Evolutionary conservation across 2,888 invertebrate genomes (phyloP).

Genomic region (Rhamnusium bicolor): DNA sequence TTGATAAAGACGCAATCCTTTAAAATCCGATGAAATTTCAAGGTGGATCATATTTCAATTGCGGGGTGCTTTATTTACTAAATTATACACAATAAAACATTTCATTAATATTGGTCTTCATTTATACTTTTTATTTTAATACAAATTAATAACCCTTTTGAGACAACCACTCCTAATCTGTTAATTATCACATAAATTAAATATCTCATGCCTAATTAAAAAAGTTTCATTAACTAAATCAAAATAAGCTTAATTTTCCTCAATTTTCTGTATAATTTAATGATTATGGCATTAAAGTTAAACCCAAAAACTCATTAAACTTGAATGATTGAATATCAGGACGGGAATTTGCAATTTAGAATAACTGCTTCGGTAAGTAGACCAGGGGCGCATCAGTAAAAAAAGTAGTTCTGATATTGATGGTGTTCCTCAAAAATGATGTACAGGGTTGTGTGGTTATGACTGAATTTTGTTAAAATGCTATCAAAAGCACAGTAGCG

Average conservation of each 20-base stretch:
- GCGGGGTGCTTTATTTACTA: no score
- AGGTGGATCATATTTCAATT: no score
- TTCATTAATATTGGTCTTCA: no score
- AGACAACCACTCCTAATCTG: conserved; percentile 25
- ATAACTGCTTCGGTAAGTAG: conserved; percentile 29
- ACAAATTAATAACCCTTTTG: background rate
- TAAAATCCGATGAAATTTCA: no score
- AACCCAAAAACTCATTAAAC: conserved; percentile 44
- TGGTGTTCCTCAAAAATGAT: no score
- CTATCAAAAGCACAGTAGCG: no score
- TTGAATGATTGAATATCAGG: conserved; percentile 43
- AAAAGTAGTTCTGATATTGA: no score
- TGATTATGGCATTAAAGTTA: conserved; percentile 25
- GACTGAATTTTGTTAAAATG: no score
- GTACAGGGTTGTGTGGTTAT: no score
- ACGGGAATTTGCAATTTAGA: conserved; percentile 38
- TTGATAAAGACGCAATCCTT: no score
- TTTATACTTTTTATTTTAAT: background rate
- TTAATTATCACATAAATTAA: conserved; percentile 40
- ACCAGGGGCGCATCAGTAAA: background rate
- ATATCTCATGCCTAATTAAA: conserved; percentile 36
- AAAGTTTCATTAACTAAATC: conserved; percentile 37
- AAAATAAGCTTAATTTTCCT: conserved; percentile 25
- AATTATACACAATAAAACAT: no score
- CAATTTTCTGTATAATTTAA: conserved; percentile 33